Evolutionary conservation across 2,113 vertebrate genomes (phyloP).

Genomic region (Scomber japonicus): DNA sequence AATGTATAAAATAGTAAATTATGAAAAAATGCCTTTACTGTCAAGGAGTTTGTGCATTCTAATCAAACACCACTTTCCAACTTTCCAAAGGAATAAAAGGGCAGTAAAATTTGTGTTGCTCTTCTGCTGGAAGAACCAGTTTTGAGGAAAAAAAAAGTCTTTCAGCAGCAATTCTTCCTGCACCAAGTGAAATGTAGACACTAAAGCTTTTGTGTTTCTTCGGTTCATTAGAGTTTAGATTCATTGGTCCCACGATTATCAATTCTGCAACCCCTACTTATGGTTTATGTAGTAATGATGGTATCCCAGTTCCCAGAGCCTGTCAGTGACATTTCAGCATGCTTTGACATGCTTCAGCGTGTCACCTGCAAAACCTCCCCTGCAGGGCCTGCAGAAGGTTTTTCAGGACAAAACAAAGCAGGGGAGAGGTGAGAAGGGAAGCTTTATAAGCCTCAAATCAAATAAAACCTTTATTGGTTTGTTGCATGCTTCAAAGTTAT

Average conservation of each 20-base stretch:
- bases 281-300: slow-evolving; percentile 18
- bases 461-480: slow-evolving; percentile 25
- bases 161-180: not conserved
- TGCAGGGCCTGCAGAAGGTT: slow-evolving; percentile 47
- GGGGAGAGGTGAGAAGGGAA: not conserved
- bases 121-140: slow-evolving; percentile 52
- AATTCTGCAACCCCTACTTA: slow-evolving; percentile 21
- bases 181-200: slow-evolving; percentile 17
- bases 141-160: slow-evolving; percentile 2
- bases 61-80: not conserved
- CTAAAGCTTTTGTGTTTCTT: not conserved
- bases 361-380: slow-evolving; percentile 58
- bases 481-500: slow-evolving; percentile 11
- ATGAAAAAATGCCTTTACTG: not conserved
- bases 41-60: not conserved
- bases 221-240: not conserved
- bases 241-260: slow-evolving; percentile 29
- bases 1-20: not conserved
- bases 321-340: slow-evolving; percentile 28
- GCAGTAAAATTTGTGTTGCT: not conserved
- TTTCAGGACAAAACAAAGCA: slow-evolving; percentile 36
- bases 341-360: slow-evolving; percentile 56
- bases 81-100: not conserved
- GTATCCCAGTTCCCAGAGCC: slow-evolving; percentile 45
- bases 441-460: not conserved